Conservation (phyloP, 2,888 invertebrate genomes). For the Elgonia sp. region DNA sequence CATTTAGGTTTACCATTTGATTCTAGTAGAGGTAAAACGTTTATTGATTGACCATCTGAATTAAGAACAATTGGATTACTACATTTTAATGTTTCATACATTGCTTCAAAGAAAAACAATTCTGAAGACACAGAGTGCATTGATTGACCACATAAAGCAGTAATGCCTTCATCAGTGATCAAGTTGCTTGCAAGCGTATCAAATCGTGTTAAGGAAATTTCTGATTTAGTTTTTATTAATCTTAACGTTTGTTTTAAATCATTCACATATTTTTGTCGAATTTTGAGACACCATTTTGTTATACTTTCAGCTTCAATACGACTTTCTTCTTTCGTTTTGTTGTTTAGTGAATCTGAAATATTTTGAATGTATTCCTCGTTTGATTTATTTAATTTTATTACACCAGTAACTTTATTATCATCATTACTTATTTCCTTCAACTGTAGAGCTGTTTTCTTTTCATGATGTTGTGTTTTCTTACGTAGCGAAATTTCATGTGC, state of each 20-base stretch:
- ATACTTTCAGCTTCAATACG: slow-evolving; percentile 10
- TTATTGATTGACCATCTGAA: slow-evolving; percentile 4
- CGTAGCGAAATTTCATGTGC: too few relatives aligned
- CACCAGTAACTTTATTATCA: not conserved
- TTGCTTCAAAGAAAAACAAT: slow-evolving; percentile 15
- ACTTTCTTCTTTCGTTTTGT: not conserved
- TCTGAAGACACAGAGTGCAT: not conserved
- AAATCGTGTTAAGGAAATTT: slow-evolving; percentile 5
- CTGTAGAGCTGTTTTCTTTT: too few relatives aligned
- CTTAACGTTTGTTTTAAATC: not conserved
- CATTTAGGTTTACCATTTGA: not conserved
- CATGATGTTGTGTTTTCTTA: too few relatives aligned
- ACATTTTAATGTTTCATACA: slow-evolving; percentile 4
- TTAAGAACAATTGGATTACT: slow-evolving; percentile 1
- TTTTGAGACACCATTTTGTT: too few relatives aligned
- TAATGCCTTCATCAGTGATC: too few relatives aligned
- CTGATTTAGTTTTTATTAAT: not conserved
- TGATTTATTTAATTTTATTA: slow-evolving; percentile 37
- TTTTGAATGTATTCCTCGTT: slow-evolving; percentile 45
- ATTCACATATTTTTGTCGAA: not conserved
- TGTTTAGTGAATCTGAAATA: not conserved
- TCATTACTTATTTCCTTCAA: too few relatives aligned
- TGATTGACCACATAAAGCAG: too few relatives aligned
- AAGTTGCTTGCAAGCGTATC: not conserved
- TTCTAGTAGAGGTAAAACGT: slow-evolving; percentile 16